Percentiles rank a stretch among this genome's conserved stretches.
These are phyloP conservation scores for Epinephelus fuscoguttatus DNA, from an alignment of 2,113 vertebrate species.

Conservation along the genomic window DNA sequence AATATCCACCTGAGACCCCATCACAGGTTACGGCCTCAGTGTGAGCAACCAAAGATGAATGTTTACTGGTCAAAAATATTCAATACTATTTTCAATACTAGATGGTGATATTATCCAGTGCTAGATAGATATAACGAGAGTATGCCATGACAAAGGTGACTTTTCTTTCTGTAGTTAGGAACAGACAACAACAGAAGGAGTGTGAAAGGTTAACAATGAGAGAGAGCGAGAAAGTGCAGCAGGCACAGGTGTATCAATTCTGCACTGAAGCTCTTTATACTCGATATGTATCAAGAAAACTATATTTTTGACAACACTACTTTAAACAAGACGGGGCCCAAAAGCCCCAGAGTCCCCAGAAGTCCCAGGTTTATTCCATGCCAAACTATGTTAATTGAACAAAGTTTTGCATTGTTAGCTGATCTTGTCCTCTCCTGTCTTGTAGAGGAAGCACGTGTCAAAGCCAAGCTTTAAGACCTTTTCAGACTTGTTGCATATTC, in stretches of 20 bases:
- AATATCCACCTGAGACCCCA: not conserved
- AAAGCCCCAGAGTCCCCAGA: not conserved
- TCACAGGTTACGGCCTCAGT: slow-evolving; percentile 3
- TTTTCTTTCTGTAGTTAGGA: no score
- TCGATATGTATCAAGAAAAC: no score
- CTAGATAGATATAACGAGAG: no score
- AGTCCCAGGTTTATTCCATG: not conserved
- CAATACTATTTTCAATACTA: no score
- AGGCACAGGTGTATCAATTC: no score
- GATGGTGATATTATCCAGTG: no score
- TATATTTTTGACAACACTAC: no score
- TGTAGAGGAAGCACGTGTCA: not conserved
- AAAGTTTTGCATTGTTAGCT: not conserved
- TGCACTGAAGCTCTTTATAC: no score
- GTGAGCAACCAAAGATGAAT: slow-evolving; percentile 41
- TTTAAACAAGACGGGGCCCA: not conserved
- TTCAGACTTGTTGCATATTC: not conserved
- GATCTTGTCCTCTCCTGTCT: not conserved
- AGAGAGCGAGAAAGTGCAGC: no score
- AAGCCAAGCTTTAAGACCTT: not conserved
- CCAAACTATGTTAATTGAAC: not conserved
- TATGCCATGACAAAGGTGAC: no score
- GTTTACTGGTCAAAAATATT: not conserved
- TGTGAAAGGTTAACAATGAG: no score
- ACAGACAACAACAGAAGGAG: no score